Base-by-base conservation (phyloP, 2,797 vertebrate genomes). In the Miichthys miiuy region DNA sequence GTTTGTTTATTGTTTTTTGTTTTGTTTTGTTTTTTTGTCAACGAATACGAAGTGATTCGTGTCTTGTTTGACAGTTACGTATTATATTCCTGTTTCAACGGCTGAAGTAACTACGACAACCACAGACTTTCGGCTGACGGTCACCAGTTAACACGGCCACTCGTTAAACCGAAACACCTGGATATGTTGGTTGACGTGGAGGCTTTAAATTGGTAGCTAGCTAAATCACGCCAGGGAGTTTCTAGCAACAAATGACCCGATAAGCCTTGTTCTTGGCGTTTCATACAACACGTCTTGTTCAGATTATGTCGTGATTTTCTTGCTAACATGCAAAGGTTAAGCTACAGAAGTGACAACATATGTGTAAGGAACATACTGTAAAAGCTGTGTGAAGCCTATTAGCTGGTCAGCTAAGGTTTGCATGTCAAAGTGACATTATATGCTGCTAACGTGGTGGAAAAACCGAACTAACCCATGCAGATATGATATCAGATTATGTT, bases 161-260 rank as follows among this genome's bases (percentile, higher is more conserved):
- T 2, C 34, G 1, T 38, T 38, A 38, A 38, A 38, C 34, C 34
- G 34, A 38, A 9, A 38, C 34, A 38, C 4, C 41, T 60, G 57
- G 27, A 54, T 46, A 18, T 46, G 41, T 46, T 17, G 14, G 14
- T 70, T 55, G 44, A 27, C 9, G 10, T 20, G 14, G 18, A 16
- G 30, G 30, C 11, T 75, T 54, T 55, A 48, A 52, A 34, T 25
- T 42, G 21, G 25, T 3, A 17, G 17, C 27, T 2, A 38, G 8
- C 34, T 52, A 46, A 52, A 66, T 54, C 27, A 65, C 7, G 13
- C 27, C 68, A 17, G 17, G n/a, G 20, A 61, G 54, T 75, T 52
- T 60, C 2, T 12, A 2, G 10, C 2, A 12, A 48, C 6, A 34
- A 18, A n/a, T 18, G 3, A 52, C 2, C 38, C 51, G 23, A 21